Evolutionary conservation across 1,140 invertebrate genomes (phyloP).

Genomic region (Aporrectodea caliginosa): DNA sequence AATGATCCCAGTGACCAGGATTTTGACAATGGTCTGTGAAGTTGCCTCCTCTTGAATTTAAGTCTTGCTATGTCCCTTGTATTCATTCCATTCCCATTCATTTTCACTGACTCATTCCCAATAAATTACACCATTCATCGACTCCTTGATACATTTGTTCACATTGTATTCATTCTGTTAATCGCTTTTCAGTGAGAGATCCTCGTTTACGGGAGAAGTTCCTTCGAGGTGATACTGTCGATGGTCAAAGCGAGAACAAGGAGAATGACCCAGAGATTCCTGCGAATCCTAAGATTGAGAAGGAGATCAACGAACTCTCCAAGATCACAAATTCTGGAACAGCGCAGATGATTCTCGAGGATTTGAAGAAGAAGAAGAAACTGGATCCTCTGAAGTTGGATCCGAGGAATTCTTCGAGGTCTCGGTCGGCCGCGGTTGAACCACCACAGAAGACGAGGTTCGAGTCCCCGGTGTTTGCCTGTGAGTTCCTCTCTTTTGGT

Average conservation of each 20-base stretch:
- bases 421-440: slow-evolving; percentile 86
- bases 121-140: too few relatives aligned
- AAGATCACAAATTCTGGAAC: slow-evolving; percentile 57
- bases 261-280: background rate
- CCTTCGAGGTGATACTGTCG: background rate
- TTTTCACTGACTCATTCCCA: too few relatives aligned
- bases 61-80: too few relatives aligned
- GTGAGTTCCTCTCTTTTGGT: slow-evolving; percentile 58
- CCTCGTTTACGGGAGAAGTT: background rate
- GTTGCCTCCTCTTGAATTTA: too few relatives aligned
- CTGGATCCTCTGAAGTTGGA: slow-evolving; percentile 70
- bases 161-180: too few relatives aligned
- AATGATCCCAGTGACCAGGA: too few relatives aligned
- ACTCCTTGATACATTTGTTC: too few relatives aligned
- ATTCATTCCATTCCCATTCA: too few relatives aligned
- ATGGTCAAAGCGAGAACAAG: background rate
- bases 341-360: slow-evolving; percentile 43
- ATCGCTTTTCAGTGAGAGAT: background rate
- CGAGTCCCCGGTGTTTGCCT: slow-evolving; percentile 94
- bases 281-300: slow-evolving; percentile 39
- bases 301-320: slow-evolving; percentile 56
- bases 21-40: too few relatives aligned
- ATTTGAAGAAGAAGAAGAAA: slow-evolving; percentile 79
- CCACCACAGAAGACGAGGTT: slow-evolving; percentile 84
- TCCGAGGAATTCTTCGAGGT: slow-evolving; percentile 93